phyloP scores from a whole-genome alignment of 2,113 vertebrate species.

The Hiodon tergisus region DNA sequence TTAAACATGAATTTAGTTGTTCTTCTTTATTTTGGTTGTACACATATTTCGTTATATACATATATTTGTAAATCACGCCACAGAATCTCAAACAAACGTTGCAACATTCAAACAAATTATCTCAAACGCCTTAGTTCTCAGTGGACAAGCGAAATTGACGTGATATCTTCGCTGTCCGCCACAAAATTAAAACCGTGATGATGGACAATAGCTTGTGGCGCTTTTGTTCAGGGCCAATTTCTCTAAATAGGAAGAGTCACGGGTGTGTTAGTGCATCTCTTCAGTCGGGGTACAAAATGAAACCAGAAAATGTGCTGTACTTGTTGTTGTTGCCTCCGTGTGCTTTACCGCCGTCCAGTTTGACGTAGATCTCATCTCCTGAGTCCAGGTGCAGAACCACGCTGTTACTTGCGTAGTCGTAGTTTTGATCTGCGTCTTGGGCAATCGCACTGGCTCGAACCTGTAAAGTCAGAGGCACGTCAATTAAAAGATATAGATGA shows the following conservation, averaged over 20 bases:
- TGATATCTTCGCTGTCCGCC: not conserved
- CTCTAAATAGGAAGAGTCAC: slow-evolving; percentile 6
- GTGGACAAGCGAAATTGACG: slow-evolving; percentile 7
- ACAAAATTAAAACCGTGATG: not conserved
- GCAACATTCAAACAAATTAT: slow-evolving; percentile 26
- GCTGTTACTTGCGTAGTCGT: slow-evolving; percentile 93
- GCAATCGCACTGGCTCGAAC: slow-evolving; percentile 90
- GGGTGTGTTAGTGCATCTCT: not conserved
- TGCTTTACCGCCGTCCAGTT: slow-evolving; percentile 88
- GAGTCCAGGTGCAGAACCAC: slow-evolving; percentile 88
- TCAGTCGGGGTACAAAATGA: slow-evolving; percentile 88
- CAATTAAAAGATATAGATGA: not conserved
- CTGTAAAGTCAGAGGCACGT: slow-evolving; percentile 44
- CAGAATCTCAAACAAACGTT: slow-evolving; percentile 15
- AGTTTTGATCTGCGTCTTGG: slow-evolving; percentile 90
- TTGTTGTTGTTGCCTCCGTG: slow-evolving; percentile 94
- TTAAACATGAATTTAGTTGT: slow-evolving; percentile 13
- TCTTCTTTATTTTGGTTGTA: slow-evolving; percentile 14
- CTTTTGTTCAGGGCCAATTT: slow-evolving; percentile 2
- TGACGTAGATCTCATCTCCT: slow-evolving; percentile 88
- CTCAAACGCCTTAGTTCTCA: not conserved
- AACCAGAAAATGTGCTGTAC: slow-evolving; percentile 96
- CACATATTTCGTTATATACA: slow-evolving; percentile 13
- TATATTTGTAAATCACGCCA: slow-evolving; percentile 23
- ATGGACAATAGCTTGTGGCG: slow-evolving; percentile 6